Base-by-base conservation (phyloP, 1,140 invertebrate species). In the Danaus melanippus region DNA sequence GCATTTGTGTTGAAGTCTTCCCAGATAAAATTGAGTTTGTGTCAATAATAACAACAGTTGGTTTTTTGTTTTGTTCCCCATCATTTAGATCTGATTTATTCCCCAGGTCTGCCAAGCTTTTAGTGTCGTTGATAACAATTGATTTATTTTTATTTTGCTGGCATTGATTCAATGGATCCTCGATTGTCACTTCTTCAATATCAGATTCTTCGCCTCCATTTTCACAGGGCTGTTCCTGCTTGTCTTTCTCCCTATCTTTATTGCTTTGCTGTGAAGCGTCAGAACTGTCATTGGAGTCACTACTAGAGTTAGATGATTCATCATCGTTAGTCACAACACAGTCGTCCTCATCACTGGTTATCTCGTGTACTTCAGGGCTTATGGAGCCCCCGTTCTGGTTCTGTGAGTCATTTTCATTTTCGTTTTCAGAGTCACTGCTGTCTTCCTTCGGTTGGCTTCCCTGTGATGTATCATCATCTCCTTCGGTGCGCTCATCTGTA, bases 81-180 rank as follows among this genome's bases (percentile, higher is more conserved):
- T 78, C 71, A 69, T 78, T 80, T 46, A 69, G 48, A 58, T 76
- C 74, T 32, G 66, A 53, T 56, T 78, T 79, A 39, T 67, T 48
- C 40, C 79, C 67, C 39, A 77, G 53, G 9, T 81, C 74, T 42
- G 91, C 67, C 42, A 79, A 69, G 40, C 62, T 68, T 67, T 76
- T 86, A 39, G 80, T 76, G 45, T 86, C 92, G 76, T 90, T 94
- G 0, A 93, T 90, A 46, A 94, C 90, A 59, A 93, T 93, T 9
- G 92, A 91, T 61, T 84, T 86, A 40, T 66, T 83, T 64, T 87
- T 84, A 41, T 54, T 85, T 82, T 67, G 21, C 21, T 32, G 81
- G 55, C 32, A 71, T 80, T 76, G 87, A 76, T 74, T 89, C 71
- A 93, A 66, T n/a, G 92, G 92, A 87, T 92, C 91, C 60, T 92